Base-by-base conservation (phyloP, 2,113 vertebrate genomes). In the Cheilinus undulatus region DNA sequence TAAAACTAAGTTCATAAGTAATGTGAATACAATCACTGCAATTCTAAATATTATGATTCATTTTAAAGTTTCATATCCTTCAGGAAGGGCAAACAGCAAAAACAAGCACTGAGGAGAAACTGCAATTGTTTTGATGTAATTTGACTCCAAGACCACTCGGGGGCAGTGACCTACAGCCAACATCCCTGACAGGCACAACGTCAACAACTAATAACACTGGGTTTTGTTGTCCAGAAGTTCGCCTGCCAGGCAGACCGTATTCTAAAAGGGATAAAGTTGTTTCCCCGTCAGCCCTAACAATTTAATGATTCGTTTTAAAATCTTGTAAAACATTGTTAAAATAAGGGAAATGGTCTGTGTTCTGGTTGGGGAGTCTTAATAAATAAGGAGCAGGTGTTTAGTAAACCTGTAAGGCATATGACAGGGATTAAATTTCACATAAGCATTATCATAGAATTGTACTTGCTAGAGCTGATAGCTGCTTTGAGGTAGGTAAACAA, bases 211-310 rank as follows among this genome's bases (percentile, higher is more conserved):
- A n/a, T n/a, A n/a, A n/a, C n/a, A n/a, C n/a, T 0, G 0, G 0
- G 1, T 0, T 5, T 48, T 19, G 26, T 0, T 23, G 8, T 4
- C 69, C 78, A n/a, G 28, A 2, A 0, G 0, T 0, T 0, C 0
- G 3, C 2, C n/a, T 80, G 23, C 51, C 46, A 74, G 69, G 57
- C 10, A 24, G 26, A 46, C 15, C 5, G 1, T 30, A 17, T 64
- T 2, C 22, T 14, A 46, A n/a, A 12, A 11, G 43, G 14, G n/a
- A 1, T 19, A 7, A 13, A 1, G 57, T 9, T n/a, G 15, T 5
- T 10, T 7, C 4, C 11, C 36, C 26, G 19, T 1, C 56, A 0
- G 0, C 2, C 53, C 13, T 5, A 11, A 11, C 7, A 56, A n/a
- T 2, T 4, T 26, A 7, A 8, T 17, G 0, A 3, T 20, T 15